Conservation (phyloP, 2,888 invertebrate genomes). For the Lasiommata megera region DNA sequence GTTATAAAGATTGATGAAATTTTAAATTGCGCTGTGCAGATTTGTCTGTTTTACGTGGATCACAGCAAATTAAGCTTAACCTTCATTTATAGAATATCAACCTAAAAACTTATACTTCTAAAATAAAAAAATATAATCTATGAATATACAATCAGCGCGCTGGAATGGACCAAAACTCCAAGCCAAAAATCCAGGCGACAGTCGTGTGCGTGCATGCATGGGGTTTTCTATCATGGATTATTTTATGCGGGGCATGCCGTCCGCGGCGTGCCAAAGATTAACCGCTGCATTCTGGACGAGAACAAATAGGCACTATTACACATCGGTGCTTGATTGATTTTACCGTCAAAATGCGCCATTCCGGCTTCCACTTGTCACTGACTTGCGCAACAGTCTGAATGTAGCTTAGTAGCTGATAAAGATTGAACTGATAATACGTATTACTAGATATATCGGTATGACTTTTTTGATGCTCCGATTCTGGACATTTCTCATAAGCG, state of each 20-base stretch:
- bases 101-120: too few relatives aligned
- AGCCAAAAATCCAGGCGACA: conserved; percentile 29
- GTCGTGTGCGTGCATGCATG: conserved; percentile 39
- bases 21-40: too few relatives aligned
- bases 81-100: too few relatives aligned
- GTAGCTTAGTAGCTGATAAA: conserved; percentile 18
- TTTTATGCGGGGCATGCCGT: conserved; percentile 65
- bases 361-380: conserved; percentile 37
- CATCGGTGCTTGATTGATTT: conserved; percentile 66
- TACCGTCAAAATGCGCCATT: conserved; percentile 46
- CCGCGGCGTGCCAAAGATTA: conserved; percentile 75
- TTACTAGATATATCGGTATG: too few relatives aligned
- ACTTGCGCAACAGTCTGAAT: conserved; percentile 31
- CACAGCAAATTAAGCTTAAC: too few relatives aligned
- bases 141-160: too few relatives aligned
- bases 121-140: too few relatives aligned
- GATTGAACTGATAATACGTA: background rate
- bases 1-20: too few relatives aligned
- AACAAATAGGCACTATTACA: conserved; percentile 72
- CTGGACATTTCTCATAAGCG: too few relatives aligned
- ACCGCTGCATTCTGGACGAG: conserved; percentile 64
- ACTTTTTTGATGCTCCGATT: too few relatives aligned
- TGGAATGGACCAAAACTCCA: background rate
- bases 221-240: conserved; percentile 44
- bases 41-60: too few relatives aligned